phyloP scores from a whole-genome alignment of 2,888 invertebrate genomes.

The Aphodius granarius region DNA sequence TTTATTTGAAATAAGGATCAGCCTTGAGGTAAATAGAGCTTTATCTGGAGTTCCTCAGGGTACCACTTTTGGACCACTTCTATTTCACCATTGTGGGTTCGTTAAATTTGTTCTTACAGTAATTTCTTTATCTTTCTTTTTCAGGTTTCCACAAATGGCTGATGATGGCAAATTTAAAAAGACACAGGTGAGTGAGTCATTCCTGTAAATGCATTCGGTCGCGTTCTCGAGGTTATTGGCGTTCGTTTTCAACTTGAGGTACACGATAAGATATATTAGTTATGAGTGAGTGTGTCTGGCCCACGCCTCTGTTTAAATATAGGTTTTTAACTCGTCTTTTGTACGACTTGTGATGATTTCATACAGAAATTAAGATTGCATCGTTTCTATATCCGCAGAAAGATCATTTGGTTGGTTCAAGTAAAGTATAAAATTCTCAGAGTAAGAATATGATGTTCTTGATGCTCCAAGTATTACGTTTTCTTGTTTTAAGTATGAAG shows the following conservation, averaged over 20 bases:
- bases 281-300: neutral
- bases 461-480: too few relatives aligned
- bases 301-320: neutral
- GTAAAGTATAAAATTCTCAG: too few relatives aligned
- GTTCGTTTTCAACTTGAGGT: neutral
- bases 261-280: neutral
- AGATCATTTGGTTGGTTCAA: too few relatives aligned
- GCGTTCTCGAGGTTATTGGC: neutral
- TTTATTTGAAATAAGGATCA: too few relatives aligned
- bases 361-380: neutral
- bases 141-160: constrained; percentile 45
- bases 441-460: too few relatives aligned
- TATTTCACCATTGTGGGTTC: constrained; percentile 18
- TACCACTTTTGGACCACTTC: neutral
- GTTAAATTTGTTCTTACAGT: too few relatives aligned
- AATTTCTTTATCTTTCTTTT: constrained; percentile 30
- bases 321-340: neutral
- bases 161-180: constrained; percentile 43
- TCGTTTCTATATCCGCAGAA: neutral
- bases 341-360: neutral
- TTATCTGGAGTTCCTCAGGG: neutral
- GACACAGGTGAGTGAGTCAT: constrained; percentile 24
- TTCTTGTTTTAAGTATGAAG: too few relatives aligned
- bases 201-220: neutral
- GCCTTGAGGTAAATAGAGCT: too few relatives aligned